Evolutionary conservation across 1,140 invertebrate genomes (phyloP).

Genomic region (Whitmania pigra): DNA sequence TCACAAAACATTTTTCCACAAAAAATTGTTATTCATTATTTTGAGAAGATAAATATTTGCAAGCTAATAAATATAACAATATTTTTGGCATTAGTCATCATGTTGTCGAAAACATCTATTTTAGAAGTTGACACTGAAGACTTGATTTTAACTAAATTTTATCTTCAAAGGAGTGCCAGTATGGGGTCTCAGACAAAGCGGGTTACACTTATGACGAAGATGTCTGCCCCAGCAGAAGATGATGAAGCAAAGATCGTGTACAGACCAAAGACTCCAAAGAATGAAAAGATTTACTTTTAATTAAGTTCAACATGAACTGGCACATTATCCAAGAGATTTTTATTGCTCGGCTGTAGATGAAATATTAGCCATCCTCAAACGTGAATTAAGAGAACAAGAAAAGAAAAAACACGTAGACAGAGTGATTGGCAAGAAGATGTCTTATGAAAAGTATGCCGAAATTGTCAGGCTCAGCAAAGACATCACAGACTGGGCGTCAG

Average conservation of each 20-base stretch:
- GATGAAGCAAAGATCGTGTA: constrained; percentile 89
- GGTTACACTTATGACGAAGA: no score
- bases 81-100: no score
- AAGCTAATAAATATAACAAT: no score
- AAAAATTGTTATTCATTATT: no score
- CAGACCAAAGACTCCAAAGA: constrained; percentile 91
- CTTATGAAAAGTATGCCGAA: constrained; percentile 86
- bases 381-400: constrained; percentile 86
- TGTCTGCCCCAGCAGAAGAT: constrained; percentile 68
- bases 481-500: constrained; percentile 89
- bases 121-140: no score
- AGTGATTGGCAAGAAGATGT: constrained; percentile 66
- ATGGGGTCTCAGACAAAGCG: constrained; percentile 77
- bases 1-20: no score
- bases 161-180: constrained; percentile 44
- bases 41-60: no score
- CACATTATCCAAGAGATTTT: constrained; percentile 87
- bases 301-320: constrained; percentile 91
- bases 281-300: constrained; percentile 85
- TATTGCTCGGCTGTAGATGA: constrained; percentile 96
- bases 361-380: constrained; percentile 84
- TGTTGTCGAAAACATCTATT: no score
- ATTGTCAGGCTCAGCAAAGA: constrained; percentile 93
- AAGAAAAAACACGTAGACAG: constrained; percentile 78
- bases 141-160: background rate